phyloP scores from a whole-genome alignment of 2,888 invertebrate genomes.

The Uropetala carovei region DNA sequence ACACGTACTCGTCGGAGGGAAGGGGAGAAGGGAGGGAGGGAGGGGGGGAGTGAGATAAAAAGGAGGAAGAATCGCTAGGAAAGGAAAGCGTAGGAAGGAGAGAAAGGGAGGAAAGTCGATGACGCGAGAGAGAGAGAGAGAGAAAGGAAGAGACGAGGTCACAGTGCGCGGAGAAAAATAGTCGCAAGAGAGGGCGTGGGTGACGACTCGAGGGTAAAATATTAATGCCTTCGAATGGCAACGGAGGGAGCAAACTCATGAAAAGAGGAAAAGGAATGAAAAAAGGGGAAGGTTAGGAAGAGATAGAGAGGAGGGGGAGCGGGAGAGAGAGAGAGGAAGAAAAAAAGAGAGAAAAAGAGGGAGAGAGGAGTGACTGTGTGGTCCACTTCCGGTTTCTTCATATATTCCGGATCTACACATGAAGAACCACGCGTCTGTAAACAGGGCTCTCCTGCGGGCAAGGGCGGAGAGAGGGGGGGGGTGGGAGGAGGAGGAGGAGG shows the following conservation, averaged over 20 bases:
- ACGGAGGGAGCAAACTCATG: neutral
- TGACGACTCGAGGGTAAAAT: neutral
- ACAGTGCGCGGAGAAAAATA: neutral
- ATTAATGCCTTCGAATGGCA: constrained; percentile 9
- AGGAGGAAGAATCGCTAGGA: constrained; percentile 6
- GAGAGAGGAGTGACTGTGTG: constrained; percentile 33
- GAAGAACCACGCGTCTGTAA: constrained; percentile 61
- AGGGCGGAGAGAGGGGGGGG: neutral
- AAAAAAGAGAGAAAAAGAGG: neutral
- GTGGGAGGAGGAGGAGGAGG: neutral
- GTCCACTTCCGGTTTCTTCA: constrained; percentile 64
- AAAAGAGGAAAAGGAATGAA: neutral
- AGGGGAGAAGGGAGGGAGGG: too few relatives aligned
- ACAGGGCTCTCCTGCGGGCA: constrained; percentile 50
- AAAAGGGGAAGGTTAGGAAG: neutral
- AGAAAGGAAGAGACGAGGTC: neutral
- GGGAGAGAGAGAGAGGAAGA: neutral
- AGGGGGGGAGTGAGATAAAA: too few relatives aligned
- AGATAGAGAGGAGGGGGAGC: neutral
- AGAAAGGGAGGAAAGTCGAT: neutral
- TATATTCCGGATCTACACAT: constrained; percentile 64
- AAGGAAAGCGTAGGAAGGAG: neutral
- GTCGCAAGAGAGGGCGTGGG: neutral
- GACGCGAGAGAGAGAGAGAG: neutral
- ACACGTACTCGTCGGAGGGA: neutral